Evolutionary conservation across 2,113 vertebrate genomes (phyloP), one percentile per base, ranked within the genome.

Genomic region (Psettodes erumei): DNA sequence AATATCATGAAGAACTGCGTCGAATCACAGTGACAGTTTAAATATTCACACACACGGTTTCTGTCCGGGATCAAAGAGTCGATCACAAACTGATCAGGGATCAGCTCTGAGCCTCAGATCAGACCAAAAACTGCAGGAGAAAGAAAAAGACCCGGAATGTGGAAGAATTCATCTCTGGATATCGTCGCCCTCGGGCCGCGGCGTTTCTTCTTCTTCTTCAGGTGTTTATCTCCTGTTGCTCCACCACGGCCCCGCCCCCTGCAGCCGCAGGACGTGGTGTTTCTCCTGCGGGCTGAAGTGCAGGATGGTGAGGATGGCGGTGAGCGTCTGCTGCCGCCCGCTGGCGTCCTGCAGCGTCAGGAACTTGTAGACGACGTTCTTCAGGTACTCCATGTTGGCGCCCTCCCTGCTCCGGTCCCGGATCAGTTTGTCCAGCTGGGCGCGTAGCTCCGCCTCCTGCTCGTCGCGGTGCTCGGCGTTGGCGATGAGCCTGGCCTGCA

Each of bases 351-450:
- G 93, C 86, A 99, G 90, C 0, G 97, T 99, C 64, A 99, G 88
- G 71, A 98, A 99, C 25, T 94, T 91, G 70, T 93, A 97, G 73
- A 96, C 91, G 3, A 99, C 91, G 76, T 99, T 99, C 82, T 99
- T 99, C 68, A 99, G 95, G 87, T 99, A 99, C 67, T 99, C 98
- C 88, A 99, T 84, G 91, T 98, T 98, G 90, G 97, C 96, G 0
- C 98, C 98, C 10, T 99, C 98, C 1, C 98, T 84, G 84, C 93
- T 93, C 86, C 80, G 94, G 42, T 98, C 97, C 1, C 98, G 70
- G 21, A 71, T 58, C 15, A 64, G 90, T 82, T 98, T 97, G 74
- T 96, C 94, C 0, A 99, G 86, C 25, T 90, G 86, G 0, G 16
- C 88, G 1, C 84, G 92, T 0, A 99, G 93, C 0, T 56, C 75